Evolutionary conservation across 2,797 vertebrate genomes (phyloP), one percentile per base, ranked within the genome.

Genomic region (Arnoldichthys spilopterus): DNA sequence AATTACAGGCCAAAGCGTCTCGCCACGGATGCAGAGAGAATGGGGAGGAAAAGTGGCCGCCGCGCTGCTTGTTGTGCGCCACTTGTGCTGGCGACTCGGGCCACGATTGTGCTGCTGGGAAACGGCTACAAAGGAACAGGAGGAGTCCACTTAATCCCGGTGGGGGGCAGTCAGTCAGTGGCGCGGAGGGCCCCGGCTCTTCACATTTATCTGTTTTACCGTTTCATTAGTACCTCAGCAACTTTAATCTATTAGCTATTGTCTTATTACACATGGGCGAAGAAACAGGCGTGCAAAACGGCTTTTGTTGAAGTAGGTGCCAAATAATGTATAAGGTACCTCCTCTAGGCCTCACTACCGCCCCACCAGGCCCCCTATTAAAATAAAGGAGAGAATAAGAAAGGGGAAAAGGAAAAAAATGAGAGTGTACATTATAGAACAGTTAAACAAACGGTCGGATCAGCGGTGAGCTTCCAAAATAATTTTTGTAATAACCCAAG

Each of bases 81-180:
- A 74, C 85, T 83, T 82, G 78, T 83, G 82, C 81, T 56, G 67
- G 51, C 66, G 85, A 86, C 88, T 87, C 81, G 67, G 82, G 78
- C 84, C 62, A 26, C 76, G 59, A 87, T 86, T 89, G 89, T 88
- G 88, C 87, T 88, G 86, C 87, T 86, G 89, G 87, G 90, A 91
- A 90, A 89, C 78, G 68, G 78, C 77, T 88, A 91, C 88, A 92
- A 93, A 90, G 67, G 87, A 88, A 91, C 89, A 88, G 89, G 90
- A 84, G 91, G 91, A 86, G 90, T 89, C 89, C 91, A 91, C 91
- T 92, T 92, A 90, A 91, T 88, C 86, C 88, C 70, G 77, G 83
- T 63, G 76, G 87, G 89, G 89, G 82, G 89, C 84, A 79, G 88
- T 89, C 88, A 86, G 84, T 87, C 76, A 81, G 83, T 89, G 88